Conservation (phyloP, 1,140 invertebrate species). For the Anastrepha obliqua region DNA sequence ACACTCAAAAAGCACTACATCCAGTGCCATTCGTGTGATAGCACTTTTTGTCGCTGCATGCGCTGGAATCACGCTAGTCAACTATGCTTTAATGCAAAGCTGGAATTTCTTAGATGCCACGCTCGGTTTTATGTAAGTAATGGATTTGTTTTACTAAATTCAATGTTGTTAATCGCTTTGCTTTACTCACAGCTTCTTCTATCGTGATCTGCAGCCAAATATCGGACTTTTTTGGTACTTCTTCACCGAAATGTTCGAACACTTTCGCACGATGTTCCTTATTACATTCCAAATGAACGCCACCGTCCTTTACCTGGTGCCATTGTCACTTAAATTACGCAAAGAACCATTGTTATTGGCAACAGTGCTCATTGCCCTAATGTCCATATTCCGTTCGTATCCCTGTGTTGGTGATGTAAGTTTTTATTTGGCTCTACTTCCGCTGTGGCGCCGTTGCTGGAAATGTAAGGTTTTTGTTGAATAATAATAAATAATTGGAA, state of each 20-base stretch:
- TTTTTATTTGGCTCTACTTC: slow-evolving; percentile 92
- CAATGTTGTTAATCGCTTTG: slow-evolving; percentile 21
- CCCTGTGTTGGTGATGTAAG: slow-evolving; percentile 96
- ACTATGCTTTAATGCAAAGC: slow-evolving; percentile 74
- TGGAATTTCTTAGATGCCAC: slow-evolving; percentile 86
- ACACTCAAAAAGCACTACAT: slow-evolving; percentile 52
- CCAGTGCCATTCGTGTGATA: slow-evolving; percentile 56
- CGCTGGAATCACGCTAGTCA: slow-evolving; percentile 58
- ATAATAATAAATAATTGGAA: slow-evolving; percentile 7
- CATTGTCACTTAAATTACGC: slow-evolving; percentile 89
- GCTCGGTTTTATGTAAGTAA: slow-evolving; percentile 88
- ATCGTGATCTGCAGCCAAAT: slow-evolving; percentile 96
- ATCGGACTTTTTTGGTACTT: slow-evolving; percentile 99
- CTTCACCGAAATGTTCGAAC: slow-evolving; percentile 99
- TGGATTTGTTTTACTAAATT: slow-evolving; percentile 29
- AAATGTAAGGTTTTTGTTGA: slow-evolving; percentile 81
- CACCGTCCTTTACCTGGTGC: slow-evolving; percentile 91
- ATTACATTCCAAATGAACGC: slow-evolving; percentile 98
- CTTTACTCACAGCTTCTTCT: slow-evolving; percentile 79
- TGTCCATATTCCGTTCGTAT: slow-evolving; percentile 97
- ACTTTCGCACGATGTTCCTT: slow-evolving; percentile 95
- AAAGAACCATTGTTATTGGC: slow-evolving; percentile 91
- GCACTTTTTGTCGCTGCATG: slow-evolving; percentile 72
- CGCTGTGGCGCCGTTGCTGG: slow-evolving; percentile 93
- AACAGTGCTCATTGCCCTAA: slow-evolving; percentile 88